A percentile compares a stretch with the other conserved stretches of the same genome.
phyloP scores from a whole-genome alignment of 2,888 invertebrate genomes.

The Callimorpha dominula region DNA sequence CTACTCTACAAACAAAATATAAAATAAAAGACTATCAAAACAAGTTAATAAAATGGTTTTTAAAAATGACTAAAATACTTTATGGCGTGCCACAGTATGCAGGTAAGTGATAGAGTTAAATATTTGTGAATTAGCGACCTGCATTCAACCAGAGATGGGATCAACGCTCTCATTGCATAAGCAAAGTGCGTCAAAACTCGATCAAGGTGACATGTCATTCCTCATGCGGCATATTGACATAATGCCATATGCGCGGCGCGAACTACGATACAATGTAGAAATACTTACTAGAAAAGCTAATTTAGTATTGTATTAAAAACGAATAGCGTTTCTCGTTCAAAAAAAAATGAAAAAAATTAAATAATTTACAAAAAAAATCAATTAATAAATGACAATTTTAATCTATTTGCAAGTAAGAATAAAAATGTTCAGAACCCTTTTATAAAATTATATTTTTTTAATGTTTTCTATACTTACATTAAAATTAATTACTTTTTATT shows the following conservation, averaged over 20 bases:
- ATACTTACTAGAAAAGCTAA: neutral
- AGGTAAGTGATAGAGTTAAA: conserved; percentile 66
- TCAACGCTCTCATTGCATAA: conserved; percentile 78
- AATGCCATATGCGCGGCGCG: conserved; percentile 6
- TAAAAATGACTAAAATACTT: conserved; percentile 44
- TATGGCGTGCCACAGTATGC: conserved; percentile 52
- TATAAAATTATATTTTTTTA: neutral
- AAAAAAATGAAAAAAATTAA: too few species aligned
- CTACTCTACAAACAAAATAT: neutral
- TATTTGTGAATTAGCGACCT: conserved; percentile 70
- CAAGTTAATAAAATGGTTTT: conserved; percentile 38
- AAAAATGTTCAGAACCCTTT: neutral
- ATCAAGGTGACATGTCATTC: conserved; percentile 77
- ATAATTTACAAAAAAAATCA: too few species aligned
- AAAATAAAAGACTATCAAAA: neutral
- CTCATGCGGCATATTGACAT: conserved; percentile 21
- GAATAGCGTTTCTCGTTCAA: too few species aligned
- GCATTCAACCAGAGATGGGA: conserved; percentile 54
- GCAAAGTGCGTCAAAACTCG: conserved; percentile 75
- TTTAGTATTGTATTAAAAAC: neutral
- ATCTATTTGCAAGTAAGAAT: neutral
- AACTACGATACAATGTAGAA: conserved; percentile 8
- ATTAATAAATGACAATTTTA: neutral
- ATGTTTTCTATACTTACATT: too few species aligned
- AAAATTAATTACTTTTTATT: too few species aligned